Base-by-base conservation (phyloP, 2,113 vertebrate genomes). In the Pangasianodon hypophthalmus region DNA sequence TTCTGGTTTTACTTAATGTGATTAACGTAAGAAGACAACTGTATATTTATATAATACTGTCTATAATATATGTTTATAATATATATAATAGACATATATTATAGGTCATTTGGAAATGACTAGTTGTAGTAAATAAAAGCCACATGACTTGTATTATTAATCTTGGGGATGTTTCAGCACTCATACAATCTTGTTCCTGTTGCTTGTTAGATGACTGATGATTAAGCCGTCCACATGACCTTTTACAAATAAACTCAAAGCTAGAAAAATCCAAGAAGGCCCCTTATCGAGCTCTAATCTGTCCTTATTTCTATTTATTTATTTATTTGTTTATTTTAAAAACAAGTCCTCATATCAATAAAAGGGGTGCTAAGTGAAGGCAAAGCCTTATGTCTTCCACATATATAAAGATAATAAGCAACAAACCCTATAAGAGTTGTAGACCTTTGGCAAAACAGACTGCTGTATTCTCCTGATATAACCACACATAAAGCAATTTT, bases 391-490 rank as follows among this genome's bases (percentile, higher is more conserved):
- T 21, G 41, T 75, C 67, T 88, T 90, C 62, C 69, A 87, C 54
- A 73, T 41, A 29, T 88, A 81, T 80, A 85, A 82, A 41, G n/a
- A 48, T 84, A 90, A 87, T 93, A 86, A 84, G 85, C 87, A 73
- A 85, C 73, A 91, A 85, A 89, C 88, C 85, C 88, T 64, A 77
- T 52, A 91, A 87, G 85, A 90, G 84, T 87, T 91, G 87, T 87
- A 88, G 90, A 75, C 88, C 91, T 83, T 75, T 60, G 88, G 88
- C 91, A 75, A 86, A 86, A 67, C 85, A 90, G 89, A 85, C 58
- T 81, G 58, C 4, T 91, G 13, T 88, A 56, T 79, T 89, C 89
- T 86, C 50, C 82, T 88, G 37, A 90, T 82, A 88, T 84, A 92
- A 90, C 75, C 56, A 90, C 82, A 88, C 77, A 50, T 46, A 88